Evolutionary conservation across 2,888 invertebrate species (phyloP).

Genomic region (Malthinus flaveolus): DNA sequence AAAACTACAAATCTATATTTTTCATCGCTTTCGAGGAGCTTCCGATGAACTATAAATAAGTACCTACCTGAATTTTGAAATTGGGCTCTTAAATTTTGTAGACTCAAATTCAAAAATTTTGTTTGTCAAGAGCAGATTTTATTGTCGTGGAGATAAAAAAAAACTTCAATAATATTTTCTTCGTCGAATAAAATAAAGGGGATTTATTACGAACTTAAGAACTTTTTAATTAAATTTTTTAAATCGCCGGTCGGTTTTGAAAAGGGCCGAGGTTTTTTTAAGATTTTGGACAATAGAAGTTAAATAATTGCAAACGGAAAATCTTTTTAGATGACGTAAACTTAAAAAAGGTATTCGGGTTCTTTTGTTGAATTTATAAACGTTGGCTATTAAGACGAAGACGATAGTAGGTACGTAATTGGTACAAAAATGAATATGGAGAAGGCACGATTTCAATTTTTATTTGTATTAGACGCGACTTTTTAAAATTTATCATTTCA

Average conservation of each 20-base stretch:
- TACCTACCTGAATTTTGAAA: too few relatives aligned
- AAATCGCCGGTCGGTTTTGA: too few relatives aligned
- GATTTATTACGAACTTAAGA: background rate
- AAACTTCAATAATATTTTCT: too few relatives aligned
- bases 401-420: conserved; percentile 1
- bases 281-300: background rate
- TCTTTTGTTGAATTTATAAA: conserved; percentile 1
- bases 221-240: too few relatives aligned
- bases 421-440: conserved; percentile 9
- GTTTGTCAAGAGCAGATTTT: too few relatives aligned
- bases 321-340: conserved; percentile 1
- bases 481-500: conserved; percentile 27
- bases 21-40: too few relatives aligned
- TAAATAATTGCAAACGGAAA: background rate
- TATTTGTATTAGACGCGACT: conserved; percentile 13
- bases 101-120: too few relatives aligned
- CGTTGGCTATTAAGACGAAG: background rate
- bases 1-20: too few relatives aligned
- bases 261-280: too few relatives aligned
- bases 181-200: background rate
- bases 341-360: background rate
- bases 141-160: too few relatives aligned
- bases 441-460: conserved; percentile 8
- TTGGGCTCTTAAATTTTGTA: too few relatives aligned
- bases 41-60: too few relatives aligned